Conservation (phyloP, 2,113 vertebrate species). For the Scopus umbretta region DNA sequence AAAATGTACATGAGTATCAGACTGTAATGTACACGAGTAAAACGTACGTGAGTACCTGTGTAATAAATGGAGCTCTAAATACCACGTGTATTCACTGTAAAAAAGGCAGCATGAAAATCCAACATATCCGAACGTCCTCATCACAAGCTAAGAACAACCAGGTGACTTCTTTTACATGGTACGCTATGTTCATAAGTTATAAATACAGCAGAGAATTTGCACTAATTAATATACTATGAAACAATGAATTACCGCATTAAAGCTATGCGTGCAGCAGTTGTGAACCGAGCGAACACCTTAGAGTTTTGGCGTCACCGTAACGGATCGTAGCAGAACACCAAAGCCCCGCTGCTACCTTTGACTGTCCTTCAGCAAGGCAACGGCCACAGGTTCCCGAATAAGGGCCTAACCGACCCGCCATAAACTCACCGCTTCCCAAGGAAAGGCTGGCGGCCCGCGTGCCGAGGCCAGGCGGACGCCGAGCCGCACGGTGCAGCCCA, state of each 20-base stretch:
- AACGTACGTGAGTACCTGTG: not conserved
- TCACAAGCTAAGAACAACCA: not conserved
- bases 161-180: not conserved
- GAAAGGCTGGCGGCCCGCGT: not conserved
- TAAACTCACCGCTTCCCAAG: accelerated
- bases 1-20: not conserved
- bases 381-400: accelerated
- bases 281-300: not conserved
- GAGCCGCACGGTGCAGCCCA: accelerated
- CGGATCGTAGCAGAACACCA: accelerated
- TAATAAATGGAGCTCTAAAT: not conserved
- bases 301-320: not conserved
- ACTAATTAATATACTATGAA: not conserved
- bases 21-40: not conserved
- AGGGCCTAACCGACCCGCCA: accelerated
- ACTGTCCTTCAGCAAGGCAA: not conserved
- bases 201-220: not conserved
- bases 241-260: not conserved
- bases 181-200: not conserved
- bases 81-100: not conserved
- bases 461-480: not conserved
- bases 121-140: not conserved
- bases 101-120: not conserved
- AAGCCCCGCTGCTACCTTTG: not conserved
- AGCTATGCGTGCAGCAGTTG: not conserved